A percentile compares a stretch with the other conserved stretches of the same genome.
Conservation (phyloP, 2,797 vertebrate genomes). For the Protonibea diacanthus region DNA sequence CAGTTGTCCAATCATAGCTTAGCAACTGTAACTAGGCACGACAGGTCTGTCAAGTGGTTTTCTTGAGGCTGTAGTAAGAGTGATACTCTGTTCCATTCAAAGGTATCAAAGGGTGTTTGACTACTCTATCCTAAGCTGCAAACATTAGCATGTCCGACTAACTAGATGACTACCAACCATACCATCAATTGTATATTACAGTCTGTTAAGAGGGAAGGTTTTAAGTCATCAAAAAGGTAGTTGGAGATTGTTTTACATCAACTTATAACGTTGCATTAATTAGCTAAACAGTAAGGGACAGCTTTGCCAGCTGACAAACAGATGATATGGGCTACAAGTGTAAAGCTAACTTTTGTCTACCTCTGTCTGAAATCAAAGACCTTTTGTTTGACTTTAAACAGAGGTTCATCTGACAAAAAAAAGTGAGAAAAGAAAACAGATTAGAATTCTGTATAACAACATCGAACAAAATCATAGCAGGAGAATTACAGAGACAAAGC, state of each 20-base stretch:
- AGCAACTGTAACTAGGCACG: constrained; percentile 18
- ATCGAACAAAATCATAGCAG: constrained; percentile 15
- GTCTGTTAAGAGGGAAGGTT: not conserved
- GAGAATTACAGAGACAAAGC: constrained; percentile 17
- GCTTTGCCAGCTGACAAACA: not conserved
- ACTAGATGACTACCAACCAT: not conserved
- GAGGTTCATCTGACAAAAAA: not conserved
- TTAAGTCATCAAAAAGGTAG: not conserved
- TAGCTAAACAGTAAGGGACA: too few species aligned
- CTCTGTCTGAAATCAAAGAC: not conserved
- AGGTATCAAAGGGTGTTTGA: not conserved
- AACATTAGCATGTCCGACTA: not conserved
- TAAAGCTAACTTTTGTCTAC: not conserved
- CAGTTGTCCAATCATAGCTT: constrained; percentile 21
- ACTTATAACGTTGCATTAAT: not conserved
- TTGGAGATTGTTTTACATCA: not conserved
- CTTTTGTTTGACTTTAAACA: not conserved
- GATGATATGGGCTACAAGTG: not conserved
- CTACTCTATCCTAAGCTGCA: not conserved
- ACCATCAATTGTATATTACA: not conserved
- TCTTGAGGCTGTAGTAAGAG: not conserved
- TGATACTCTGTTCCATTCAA: too few species aligned
- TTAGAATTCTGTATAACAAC: not conserved
- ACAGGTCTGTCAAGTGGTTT: constrained; percentile 17
- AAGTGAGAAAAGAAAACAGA: not conserved